Conservation (phyloP, 2,888 invertebrate species). For the Acleris emargana region DNA sequence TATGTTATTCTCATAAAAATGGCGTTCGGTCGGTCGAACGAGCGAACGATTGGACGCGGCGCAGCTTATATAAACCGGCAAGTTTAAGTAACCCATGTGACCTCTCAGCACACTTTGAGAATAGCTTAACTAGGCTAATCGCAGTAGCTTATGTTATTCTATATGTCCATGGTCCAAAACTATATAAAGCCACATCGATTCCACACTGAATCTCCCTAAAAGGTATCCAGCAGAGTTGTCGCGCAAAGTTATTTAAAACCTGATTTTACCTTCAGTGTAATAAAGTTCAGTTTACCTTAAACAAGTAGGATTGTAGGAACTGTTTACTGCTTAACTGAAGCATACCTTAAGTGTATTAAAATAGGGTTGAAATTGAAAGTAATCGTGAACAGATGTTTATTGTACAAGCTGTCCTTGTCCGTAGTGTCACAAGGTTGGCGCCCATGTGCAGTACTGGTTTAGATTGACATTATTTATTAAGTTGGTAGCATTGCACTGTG, state of each 20-base stretch:
- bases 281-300: no score
- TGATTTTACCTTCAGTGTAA: no score
- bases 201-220: conserved; percentile 7
- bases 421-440: conserved; percentile 29
- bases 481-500: conserved; percentile 29
- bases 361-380: conserved; percentile 9
- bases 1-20: no score
- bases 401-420: conserved; percentile 19
- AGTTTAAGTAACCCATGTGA: no score
- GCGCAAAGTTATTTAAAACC: not conserved
- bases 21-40: no score
- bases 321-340: no score
- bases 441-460: conserved; percentile 32
- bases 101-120: no score
- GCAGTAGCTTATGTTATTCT: no score
- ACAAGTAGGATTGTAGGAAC: no score
- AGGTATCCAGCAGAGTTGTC: conserved; percentile 6
- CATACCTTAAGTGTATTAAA: not conserved
- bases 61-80: no score
- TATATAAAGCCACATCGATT: conserved; percentile 11
- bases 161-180: not conserved
- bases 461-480: conserved; percentile 31
- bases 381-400: conserved; percentile 21
- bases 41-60: no score
- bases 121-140: no score